Base-by-base conservation (phyloP, 1,140 invertebrate genomes). In the Cherax quadricarinatus region DNA sequence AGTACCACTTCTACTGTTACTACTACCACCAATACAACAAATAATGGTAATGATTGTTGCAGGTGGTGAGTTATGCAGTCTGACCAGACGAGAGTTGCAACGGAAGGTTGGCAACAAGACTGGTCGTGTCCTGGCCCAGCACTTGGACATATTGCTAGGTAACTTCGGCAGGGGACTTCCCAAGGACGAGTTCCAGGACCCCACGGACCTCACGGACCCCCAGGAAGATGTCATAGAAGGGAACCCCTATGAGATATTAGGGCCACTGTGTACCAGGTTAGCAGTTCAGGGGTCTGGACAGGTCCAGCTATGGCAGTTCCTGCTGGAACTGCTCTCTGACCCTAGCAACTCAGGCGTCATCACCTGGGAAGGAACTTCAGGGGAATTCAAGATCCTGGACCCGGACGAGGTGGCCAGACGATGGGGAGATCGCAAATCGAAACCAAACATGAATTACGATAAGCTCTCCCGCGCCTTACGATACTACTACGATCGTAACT, bases 401-500 rank as follows among this genome's bases (percentile, higher is more conserved):
- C 90, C 90, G 21, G 90, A 91, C 78, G 90, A 91, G 48, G 90
- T 91, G 14, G 90, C 90, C 10, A 30, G 84, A 12, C 83, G 90
- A 14, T 91, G 90, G 90, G 90, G 90, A 0, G 90, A 91, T 41
- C 86, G 90, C 84, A 91, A 91, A 60, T 91, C 90, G 49, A 91
- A 91, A 57, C 90, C 90, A 48, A 91, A 91, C 84, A 91, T 91
- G 90, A 91, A 91, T 60, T 91, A 91, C 84, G 90, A 91, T 60
- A 91, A 91, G 90, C 84, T 91, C 73, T 91, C 90, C 30, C 90
- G 90, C 84, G 90, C 90, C 78, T 84, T 91, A 16, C 75, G 90
- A 96, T 99, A 99, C 95, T 99, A 99, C 96, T 99, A 99, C 95
- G 98, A 99, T 96, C 99, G 99, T 95, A 98, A 98, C 95, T 99